Conservation (phyloP, 1,140 invertebrate genomes). For the Odontomachus brunneus region DNA sequence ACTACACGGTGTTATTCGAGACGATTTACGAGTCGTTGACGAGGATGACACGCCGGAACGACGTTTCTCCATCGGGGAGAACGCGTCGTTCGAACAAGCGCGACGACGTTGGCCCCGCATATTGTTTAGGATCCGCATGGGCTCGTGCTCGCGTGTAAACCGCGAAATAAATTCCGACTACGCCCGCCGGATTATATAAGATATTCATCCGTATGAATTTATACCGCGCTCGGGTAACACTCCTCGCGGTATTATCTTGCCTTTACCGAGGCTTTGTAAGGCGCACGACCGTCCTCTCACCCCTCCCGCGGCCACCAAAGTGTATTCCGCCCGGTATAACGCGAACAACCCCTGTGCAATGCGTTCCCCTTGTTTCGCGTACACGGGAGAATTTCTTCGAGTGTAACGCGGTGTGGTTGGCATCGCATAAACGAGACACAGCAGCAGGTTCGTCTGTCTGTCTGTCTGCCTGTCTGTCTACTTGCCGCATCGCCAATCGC, state of each 20-base stretch:
- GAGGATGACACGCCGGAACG: too few relatives aligned
- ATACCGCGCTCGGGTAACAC: conserved; percentile 32
- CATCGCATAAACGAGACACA: conserved; percentile 8
- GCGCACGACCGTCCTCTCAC: background rate
- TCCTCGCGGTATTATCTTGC: conserved; percentile 40
- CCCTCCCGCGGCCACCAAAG: background rate
- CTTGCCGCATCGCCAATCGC: conserved; percentile 7
- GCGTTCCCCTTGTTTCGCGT: background rate
- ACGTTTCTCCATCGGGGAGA: too few relatives aligned
- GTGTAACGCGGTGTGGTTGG: background rate
- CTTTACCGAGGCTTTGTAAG: conserved; percentile 33
- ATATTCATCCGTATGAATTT: conserved; percentile 60
- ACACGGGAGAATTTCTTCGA: conserved; percentile 29
- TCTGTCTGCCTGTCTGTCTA: background rate
- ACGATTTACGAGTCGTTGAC: too few relatives aligned
- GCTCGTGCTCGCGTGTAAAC: conserved; percentile 3
- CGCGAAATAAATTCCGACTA: conserved; percentile 49
- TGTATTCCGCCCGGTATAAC: conserved; percentile 5
- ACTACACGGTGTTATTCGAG: too few relatives aligned
- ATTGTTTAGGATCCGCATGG: conserved; percentile 16
- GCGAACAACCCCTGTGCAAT: background rate
- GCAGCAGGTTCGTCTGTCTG: background rate
- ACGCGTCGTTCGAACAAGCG: background rate
- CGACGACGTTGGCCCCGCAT: background rate
- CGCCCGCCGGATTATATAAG: conserved; percentile 49